Evolutionary conservation across 1,140 invertebrate species (phyloP).

Genomic region (Micrasema longulum): DNA sequence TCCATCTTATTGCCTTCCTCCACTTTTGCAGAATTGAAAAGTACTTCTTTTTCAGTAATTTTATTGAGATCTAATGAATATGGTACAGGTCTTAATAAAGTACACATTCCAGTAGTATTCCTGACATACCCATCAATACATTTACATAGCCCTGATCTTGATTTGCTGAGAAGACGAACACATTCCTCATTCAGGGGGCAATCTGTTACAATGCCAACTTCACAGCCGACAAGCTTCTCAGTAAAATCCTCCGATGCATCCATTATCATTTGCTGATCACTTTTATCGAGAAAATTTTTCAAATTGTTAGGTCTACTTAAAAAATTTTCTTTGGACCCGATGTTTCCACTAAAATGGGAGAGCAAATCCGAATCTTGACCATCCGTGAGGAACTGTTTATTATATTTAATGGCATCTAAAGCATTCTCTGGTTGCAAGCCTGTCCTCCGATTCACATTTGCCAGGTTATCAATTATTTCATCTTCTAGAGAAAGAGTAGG

Average conservation of each 20-base stretch:
- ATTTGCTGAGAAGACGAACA: slow-evolving; percentile 68
- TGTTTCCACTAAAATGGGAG: slow-evolving; percentile 58
- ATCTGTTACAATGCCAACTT: slow-evolving; percentile 64
- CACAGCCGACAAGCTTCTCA: slow-evolving; percentile 63
- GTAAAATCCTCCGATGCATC: slow-evolving; percentile 64
- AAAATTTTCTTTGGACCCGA: slow-evolving; percentile 50
- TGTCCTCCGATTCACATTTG: slow-evolving; percentile 58
- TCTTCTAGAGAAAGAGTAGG: slow-evolving; percentile 62
- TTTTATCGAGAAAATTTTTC: slow-evolving; percentile 54
- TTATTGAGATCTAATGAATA: too few relatives aligned
- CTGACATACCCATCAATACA: slow-evolving; percentile 73
- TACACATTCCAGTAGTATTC: slow-evolving; percentile 66
- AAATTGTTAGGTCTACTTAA: slow-evolving; percentile 43
- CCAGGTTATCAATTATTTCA: slow-evolving; percentile 60
- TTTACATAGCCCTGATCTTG: slow-evolving; percentile 74
- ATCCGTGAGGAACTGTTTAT: slow-evolving; percentile 46
- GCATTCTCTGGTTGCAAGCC: slow-evolving; percentile 58
- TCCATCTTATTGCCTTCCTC: slow-evolving; percentile 38
- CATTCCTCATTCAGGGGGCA: slow-evolving; percentile 77
- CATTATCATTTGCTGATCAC: slow-evolving; percentile 62
- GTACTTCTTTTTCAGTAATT: slow-evolving; percentile 14
- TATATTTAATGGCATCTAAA: slow-evolving; percentile 44
- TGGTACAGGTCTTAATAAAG: slow-evolving; percentile 28
- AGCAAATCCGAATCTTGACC: slow-evolving; percentile 64
- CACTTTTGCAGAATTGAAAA: slow-evolving; percentile 33